phyloP scores from a whole-genome alignment of 2,797 vertebrate genomes.

The Sitta carolinensis region DNA sequence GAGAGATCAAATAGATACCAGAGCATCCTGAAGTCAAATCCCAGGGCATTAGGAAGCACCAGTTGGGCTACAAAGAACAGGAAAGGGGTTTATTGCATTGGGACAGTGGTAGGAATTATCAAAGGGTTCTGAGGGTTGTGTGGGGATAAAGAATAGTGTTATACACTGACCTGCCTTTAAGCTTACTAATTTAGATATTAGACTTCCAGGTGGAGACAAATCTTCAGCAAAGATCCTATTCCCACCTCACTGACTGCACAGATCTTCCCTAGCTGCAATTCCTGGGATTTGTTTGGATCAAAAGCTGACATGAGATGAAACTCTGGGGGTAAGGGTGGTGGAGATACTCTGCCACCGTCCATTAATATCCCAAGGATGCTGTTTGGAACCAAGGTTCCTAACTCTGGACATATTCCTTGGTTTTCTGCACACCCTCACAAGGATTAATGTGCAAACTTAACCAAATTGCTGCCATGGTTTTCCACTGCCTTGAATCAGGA shows the following conservation, averaged over 20 bases:
- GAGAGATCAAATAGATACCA: not conserved
- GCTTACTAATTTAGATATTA: not conserved
- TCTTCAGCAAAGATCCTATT: not conserved
- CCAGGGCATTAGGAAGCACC: not conserved
- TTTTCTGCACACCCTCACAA: accelerated
- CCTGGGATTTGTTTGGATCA: not conserved
- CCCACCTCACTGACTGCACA: not conserved
- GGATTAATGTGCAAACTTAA: not conserved
- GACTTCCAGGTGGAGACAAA: not conserved
- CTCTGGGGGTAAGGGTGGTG: not conserved
- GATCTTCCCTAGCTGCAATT: not conserved
- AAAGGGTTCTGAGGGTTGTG: not conserved
- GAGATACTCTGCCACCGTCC: not conserved
- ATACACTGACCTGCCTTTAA: not conserved
- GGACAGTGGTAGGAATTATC: not conserved
- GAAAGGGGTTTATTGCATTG: not conserved
- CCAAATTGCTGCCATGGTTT: not conserved
- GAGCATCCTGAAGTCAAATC: not conserved
- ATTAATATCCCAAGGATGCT: not conserved
- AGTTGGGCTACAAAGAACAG: accelerated
- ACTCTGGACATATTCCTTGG: not conserved
- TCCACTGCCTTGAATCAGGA: not conserved
- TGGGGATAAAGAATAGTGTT: not conserved
- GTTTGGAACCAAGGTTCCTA: not conserved
- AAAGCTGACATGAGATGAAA: not conserved